Conservation (phyloP, 2,888 invertebrate species). For the Himalopsyche anomala region DNA sequence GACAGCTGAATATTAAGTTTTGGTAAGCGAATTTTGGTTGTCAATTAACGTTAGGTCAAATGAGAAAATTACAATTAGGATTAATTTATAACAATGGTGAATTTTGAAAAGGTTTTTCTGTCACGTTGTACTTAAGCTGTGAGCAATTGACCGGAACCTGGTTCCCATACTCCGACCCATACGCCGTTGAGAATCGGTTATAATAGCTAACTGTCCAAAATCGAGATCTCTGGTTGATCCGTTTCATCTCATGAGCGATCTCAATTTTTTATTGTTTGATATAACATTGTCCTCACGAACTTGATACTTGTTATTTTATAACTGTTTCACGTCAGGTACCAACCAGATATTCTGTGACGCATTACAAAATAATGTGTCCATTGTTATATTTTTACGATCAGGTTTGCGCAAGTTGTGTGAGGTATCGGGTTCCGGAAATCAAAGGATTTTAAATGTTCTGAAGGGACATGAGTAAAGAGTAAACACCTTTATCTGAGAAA, state of each 20-base stretch:
- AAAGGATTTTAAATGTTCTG: not conserved
- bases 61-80: too few relatives aligned
- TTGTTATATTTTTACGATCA: conserved; percentile 55
- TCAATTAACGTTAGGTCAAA: too few relatives aligned
- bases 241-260: conserved; percentile 54
- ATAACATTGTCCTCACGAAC: conserved; percentile 59
- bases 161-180: conserved; percentile 54
- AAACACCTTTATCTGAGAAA: not conserved
- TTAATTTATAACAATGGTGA: too few relatives aligned
- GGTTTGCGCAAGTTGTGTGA: conserved; percentile 41
- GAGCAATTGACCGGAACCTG: conserved; percentile 8
- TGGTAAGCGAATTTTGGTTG: too few relatives aligned
- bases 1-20: too few relatives aligned
- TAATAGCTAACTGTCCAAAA: conserved; percentile 55
- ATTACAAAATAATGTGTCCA: conserved; percentile 18
- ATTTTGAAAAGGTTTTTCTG: not conserved
- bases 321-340: conserved; percentile 58
- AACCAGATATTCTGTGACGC: conserved; percentile 39
- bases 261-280: conserved; percentile 56
- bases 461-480: conserved; percentile 39
- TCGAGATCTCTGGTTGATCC: conserved; percentile 46
- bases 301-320: conserved; percentile 59
- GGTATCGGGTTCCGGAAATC: conserved; percentile 55
- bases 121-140: not conserved
- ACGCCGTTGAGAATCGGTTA: conserved; percentile 53